phyloP scores from a whole-genome alignment of 2,113 vertebrate species.

The Kryptolebias marmoratus region DNA sequence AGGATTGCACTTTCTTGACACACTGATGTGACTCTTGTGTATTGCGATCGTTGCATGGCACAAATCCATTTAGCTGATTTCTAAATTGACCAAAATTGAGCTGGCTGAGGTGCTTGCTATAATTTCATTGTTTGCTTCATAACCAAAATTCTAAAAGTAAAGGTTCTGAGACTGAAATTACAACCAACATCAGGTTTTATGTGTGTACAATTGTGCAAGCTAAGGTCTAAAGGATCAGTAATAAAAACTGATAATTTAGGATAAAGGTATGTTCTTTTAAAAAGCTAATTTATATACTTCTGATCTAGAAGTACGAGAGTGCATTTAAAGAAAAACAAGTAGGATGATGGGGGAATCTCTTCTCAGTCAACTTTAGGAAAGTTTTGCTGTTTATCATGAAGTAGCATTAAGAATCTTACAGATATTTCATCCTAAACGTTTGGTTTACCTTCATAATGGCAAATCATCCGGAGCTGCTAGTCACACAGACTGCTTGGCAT shows the following conservation, averaged over 20 bases:
- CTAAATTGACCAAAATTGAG: slow-evolving; percentile 37
- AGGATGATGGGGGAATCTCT: too few relatives aligned
- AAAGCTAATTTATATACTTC: not conserved
- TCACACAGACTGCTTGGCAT: too few relatives aligned
- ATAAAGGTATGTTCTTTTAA: not conserved
- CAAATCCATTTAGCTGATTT: slow-evolving; percentile 26
- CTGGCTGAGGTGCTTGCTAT: slow-evolving; percentile 9
- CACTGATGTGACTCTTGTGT: slow-evolving; percentile 13
- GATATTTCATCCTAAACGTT: too few relatives aligned
- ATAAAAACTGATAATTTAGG: not conserved
- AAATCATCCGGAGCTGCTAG: too few relatives aligned
- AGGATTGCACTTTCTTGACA: slow-evolving; percentile 34
- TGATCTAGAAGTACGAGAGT: too few relatives aligned
- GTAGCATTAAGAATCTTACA: too few relatives aligned
- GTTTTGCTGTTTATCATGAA: too few relatives aligned
- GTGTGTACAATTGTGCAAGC: slow-evolving; percentile 4
- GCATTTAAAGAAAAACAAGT: too few relatives aligned
- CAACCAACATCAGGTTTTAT: slow-evolving; percentile 14
- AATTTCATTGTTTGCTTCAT: slow-evolving; percentile 44
- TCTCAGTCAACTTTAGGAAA: too few relatives aligned
- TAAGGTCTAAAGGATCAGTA: not conserved
- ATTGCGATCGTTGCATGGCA: slow-evolving; percentile 38
- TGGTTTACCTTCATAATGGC: too few relatives aligned
- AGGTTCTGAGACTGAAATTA: slow-evolving; percentile 10
- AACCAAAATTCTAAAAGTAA: slow-evolving; percentile 23